phyloP scores from a whole-genome alignment of 2,113 vertebrate genomes.

The Myodes glareolus region DNA sequence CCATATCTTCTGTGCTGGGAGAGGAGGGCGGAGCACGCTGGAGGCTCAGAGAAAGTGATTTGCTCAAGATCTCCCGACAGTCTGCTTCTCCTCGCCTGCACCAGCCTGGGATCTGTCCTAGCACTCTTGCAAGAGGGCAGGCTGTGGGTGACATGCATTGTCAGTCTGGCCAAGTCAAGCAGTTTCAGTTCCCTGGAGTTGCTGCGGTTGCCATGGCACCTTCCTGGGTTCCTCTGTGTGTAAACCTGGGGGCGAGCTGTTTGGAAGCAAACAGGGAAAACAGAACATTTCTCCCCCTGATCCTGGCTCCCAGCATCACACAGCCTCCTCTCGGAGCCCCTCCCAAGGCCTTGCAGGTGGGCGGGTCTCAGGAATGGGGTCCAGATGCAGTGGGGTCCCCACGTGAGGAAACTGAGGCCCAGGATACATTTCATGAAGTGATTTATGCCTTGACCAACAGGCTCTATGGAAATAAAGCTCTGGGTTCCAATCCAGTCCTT shows the following conservation, averaged over 20 bases:
- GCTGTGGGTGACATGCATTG: constrained; percentile 48
- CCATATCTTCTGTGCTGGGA: not conserved
- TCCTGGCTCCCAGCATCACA: not conserved
- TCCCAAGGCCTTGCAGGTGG: not conserved
- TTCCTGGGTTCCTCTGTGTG: constrained; percentile 35
- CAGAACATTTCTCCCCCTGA: constrained; percentile 47
- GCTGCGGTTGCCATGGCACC: constrained; percentile 62
- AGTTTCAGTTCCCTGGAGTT: not conserved
- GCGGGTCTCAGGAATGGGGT: not conserved
- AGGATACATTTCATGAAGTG: not conserved
- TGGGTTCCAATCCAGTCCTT: not conserved
- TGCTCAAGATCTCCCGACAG: not conserved
- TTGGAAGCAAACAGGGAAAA: constrained; percentile 68
- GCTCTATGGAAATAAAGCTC: constrained; percentile 15
- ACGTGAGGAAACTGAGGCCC: constrained; percentile 1
- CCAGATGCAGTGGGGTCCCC: not conserved
- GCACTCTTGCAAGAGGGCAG: not conserved
- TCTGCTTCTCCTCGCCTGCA: not conserved
- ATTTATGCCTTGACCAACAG: not conserved
- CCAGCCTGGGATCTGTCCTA: not conserved
- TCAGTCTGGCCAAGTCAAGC: constrained; percentile 11
- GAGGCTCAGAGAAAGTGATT: constrained; percentile 22
- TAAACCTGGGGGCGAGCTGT: constrained; percentile 69
- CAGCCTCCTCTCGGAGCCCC: not conserved
- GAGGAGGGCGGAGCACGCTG: not conserved